Conservation (phyloP, 2,797 vertebrate genomes). For the Clarias laeviceps region DNA sequence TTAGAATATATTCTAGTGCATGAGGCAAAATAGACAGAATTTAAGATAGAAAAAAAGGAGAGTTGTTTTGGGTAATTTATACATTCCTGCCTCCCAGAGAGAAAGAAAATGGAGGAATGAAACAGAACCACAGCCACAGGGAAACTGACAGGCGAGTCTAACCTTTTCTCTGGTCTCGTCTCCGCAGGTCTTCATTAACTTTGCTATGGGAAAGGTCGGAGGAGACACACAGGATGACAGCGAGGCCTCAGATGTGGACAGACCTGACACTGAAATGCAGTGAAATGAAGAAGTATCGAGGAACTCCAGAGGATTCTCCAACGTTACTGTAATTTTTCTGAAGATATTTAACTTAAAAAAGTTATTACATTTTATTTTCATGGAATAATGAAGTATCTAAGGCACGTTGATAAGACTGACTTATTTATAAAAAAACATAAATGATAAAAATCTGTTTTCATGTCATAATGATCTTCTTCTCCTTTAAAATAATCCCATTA, state of each 20-base stretch:
- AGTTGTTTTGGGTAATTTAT: background rate
- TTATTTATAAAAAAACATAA: background rate
- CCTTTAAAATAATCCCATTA: background rate
- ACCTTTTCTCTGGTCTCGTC: conserved; percentile 53
- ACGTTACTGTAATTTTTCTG: conserved; percentile 25
- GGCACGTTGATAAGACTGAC: background rate
- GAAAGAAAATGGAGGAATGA: conserved; percentile 43
- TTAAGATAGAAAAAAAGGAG: background rate
- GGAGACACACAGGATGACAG: conserved; percentile 57
- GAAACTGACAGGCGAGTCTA: conserved; percentile 66
- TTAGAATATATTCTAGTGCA: background rate
- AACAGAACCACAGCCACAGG: conserved; percentile 60
- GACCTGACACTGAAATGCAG: conserved; percentile 29
- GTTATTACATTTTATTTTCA: background rate
- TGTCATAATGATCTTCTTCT: background rate
- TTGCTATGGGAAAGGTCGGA: conserved; percentile 82
- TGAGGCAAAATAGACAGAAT: background rate
- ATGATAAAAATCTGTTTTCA: background rate
- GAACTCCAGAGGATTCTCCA: background rate
- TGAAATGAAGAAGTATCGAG: background rate
- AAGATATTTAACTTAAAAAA: background rate
- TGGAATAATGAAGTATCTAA: conserved; percentile 26
- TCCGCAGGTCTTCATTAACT: conserved; percentile 94
- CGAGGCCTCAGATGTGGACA: conserved; percentile 53
- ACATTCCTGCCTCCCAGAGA: background rate